These are phyloP conservation scores for Nothocercus nigrocapillus DNA, from an alignment of 2,113 vertebrate species.

Conservation along the genomic window DNA sequence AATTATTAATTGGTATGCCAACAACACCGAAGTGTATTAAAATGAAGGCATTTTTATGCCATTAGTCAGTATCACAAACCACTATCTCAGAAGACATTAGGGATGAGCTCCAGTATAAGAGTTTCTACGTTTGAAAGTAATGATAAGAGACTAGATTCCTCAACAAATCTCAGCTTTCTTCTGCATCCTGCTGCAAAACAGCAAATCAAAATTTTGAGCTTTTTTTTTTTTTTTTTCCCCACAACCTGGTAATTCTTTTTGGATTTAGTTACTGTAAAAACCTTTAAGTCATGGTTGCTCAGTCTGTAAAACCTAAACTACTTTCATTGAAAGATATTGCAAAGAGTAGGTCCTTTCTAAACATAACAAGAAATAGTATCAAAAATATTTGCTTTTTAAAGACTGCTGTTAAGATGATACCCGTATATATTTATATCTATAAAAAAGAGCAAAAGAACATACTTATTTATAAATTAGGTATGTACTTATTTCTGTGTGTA, in stretches of 20 bases:
- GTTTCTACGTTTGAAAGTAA: not conserved
- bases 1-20: not conserved
- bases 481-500: not conserved
- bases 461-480: not conserved
- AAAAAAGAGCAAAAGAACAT: not conserved
- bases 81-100: not conserved
- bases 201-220: not conserved
- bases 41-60: not conserved
- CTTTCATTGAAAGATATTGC: not conserved
- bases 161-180: not conserved
- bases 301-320: not conserved
- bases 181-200: not conserved
- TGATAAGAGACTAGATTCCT: not conserved
- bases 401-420: not conserved
- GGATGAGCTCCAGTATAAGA: not conserved
- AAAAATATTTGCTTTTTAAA: not conserved
- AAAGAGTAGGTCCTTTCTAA: not conserved
- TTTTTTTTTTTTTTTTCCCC: fast-evolving
- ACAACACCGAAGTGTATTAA: not conserved
- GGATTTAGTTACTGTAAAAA: not conserved
- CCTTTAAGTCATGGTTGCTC: not conserved
- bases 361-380: not conserved
- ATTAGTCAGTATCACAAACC: not conserved
- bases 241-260: not conserved
- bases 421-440: not conserved